A percentile compares a stretch with the other conserved stretches of the same genome.
Conservation (phyloP, 2,113 vertebrate species). For the Sprattus sprattus region DNA sequence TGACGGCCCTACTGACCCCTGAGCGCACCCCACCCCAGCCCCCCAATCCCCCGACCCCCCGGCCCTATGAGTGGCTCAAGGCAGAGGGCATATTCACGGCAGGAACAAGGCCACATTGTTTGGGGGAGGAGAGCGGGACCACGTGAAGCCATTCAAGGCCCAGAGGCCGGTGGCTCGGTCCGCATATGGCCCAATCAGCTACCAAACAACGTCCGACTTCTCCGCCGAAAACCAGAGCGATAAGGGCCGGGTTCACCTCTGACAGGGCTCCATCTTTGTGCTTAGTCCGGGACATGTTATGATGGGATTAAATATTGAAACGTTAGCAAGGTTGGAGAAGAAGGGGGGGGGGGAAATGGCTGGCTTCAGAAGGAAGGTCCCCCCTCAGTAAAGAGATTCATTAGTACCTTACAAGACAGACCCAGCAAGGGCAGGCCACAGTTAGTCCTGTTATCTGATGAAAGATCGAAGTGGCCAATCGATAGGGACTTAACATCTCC, state of each 20-base stretch:
- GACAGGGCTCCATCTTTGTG: not conserved
- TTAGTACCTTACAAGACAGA: constrained; percentile 39
- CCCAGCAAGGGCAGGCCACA: constrained; percentile 39
- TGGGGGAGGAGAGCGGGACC: constrained; percentile 18
- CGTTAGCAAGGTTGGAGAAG: not conserved
- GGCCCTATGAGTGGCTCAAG: constrained; percentile 70
- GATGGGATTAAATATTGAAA: not conserved
- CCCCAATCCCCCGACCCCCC: not conserved
- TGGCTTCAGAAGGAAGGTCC: not conserved
- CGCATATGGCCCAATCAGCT: too few relatives aligned
- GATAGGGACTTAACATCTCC: constrained; percentile 49
- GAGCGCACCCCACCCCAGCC: constrained; percentile 59
- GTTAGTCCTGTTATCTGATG: constrained; percentile 38
- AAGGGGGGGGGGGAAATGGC: not conserved
- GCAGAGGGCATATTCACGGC: constrained; percentile 70
- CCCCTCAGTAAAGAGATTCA: constrained; percentile 30
- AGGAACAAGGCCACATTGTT: constrained; percentile 77
- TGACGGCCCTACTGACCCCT: constrained; percentile 72
- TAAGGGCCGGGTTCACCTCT: too few relatives aligned
- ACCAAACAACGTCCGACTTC: too few relatives aligned
- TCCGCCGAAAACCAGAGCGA: too few relatives aligned
- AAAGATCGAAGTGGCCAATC: constrained; percentile 37
- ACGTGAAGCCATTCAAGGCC: too few relatives aligned
- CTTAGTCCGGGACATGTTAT: not conserved
- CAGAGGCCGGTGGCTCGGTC: too few relatives aligned